phyloP scores from a whole-genome alignment of 2,113 vertebrate species.

The Lepus americanus region DNA sequence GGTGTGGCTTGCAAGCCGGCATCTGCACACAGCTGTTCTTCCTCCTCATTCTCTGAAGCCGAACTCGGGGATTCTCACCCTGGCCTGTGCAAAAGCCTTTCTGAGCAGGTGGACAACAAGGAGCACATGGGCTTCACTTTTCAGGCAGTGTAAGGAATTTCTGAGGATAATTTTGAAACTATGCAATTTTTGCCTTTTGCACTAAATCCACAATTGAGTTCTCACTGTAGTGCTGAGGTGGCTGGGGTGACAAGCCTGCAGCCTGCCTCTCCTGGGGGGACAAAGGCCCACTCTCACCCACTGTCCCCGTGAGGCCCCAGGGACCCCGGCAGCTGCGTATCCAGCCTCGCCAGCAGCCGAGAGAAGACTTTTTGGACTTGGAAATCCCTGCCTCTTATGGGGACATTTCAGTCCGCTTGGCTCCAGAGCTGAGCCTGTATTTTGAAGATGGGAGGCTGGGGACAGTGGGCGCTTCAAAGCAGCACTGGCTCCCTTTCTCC shows the following conservation, averaged over 20 bases:
- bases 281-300: rapidly evolving
- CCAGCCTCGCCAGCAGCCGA: background rate
- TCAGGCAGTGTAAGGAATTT: background rate
- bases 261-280: background rate
- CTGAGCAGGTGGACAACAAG: background rate
- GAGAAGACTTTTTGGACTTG: background rate
- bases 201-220: background rate
- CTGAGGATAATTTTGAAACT: background rate
- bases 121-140: background rate
- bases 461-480: background rate
- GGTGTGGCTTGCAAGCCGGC: background rate
- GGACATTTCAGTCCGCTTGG: constrained; percentile 2
- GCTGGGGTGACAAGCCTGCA: background rate
- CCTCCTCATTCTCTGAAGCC: background rate
- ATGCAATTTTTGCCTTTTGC: background rate
- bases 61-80: constrained; percentile 8
- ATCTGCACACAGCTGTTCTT: background rate
- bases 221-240: background rate
- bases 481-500: background rate
- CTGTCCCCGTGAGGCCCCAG: background rate
- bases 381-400: background rate
- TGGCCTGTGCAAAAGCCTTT: constrained; percentile 21
- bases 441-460: background rate
- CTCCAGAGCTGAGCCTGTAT: background rate
- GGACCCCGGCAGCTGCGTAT: background rate